phyloP scores from a whole-genome alignment of 1,140 invertebrate genomes.

The Mizuhopecten yessoensis region DNA sequence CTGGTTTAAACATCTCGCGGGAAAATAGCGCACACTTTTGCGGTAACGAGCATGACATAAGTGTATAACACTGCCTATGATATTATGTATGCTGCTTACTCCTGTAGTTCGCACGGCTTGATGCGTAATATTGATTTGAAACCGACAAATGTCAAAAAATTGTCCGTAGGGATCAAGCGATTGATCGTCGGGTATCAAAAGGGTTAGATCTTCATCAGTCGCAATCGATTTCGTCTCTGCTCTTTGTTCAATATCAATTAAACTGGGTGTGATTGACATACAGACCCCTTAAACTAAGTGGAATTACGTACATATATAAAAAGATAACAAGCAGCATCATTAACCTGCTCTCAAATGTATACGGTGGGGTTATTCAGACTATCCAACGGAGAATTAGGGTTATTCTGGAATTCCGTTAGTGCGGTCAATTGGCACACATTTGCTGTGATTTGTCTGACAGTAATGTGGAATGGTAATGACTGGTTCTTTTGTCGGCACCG shows the following conservation, averaged over 20 bases:
- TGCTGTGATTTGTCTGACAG: slow-evolving; percentile 20
- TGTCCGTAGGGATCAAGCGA: neutral
- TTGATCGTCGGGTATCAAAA: slow-evolving; percentile 24
- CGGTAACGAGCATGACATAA: no score
- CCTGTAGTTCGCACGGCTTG: neutral
- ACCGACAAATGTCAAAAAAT: neutral
- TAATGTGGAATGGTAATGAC: neutral
- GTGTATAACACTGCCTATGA: no score
- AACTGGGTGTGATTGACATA: neutral
- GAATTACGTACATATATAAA: slow-evolving; percentile 26
- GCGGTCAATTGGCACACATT: neutral
- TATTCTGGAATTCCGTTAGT: slow-evolving; percentile 1
- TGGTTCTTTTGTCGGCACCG: neutral
- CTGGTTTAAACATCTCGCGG: no score
- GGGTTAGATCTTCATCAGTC: neutral
- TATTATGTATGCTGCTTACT: no score
- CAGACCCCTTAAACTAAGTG: neutral
- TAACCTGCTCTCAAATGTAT: neutral
- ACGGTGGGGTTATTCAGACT: neutral
- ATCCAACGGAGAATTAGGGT: neutral
- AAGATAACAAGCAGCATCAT: slow-evolving; percentile 23
- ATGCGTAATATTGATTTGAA: neutral
- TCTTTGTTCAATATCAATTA: neutral
- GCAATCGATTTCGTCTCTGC: neutral
- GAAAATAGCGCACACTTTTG: no score